A percentile compares a stretch with the other conserved stretches of the same genome.
These are phyloP conservation scores for Heteromyza rotundicornis DNA, from an alignment of 2,888 invertebrate genomes.

Conservation along the genomic window DNA sequence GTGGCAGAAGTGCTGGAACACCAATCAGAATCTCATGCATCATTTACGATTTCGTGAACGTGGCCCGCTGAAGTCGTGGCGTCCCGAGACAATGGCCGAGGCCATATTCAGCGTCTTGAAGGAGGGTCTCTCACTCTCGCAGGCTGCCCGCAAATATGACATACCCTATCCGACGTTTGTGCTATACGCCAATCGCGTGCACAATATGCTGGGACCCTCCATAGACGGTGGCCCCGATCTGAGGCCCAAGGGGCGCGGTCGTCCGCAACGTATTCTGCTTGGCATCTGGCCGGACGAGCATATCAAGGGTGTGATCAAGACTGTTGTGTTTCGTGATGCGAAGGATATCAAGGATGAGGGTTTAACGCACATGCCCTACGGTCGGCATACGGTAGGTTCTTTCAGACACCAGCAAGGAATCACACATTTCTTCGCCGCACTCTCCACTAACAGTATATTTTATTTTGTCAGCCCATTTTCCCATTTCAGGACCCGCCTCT, in stretches of 20 bases:
- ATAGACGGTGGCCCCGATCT: conserved; percentile 90
- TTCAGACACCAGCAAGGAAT: conserved; percentile 29
- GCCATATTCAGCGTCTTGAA: conserved; percentile 92
- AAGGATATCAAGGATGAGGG: conserved; percentile 79
- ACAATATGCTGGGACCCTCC: conserved; percentile 92
- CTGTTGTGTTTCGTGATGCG: conserved; percentile 89
- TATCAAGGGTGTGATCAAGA: conserved; percentile 89
- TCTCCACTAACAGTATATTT: conserved; percentile 34
- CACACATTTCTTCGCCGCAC: no score
- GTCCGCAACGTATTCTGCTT: conserved; percentile 87
- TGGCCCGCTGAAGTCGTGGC: conserved; percentile 91
- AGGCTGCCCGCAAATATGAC: conserved; percentile 92
- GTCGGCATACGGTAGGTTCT: conserved; percentile 68
- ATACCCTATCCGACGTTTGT: conserved; percentile 95
- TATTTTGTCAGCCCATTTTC: conserved; percentile 63
- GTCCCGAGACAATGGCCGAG: conserved; percentile 94
- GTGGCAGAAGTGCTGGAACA: conserved; percentile 97
- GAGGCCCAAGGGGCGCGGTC: conserved; percentile 87
- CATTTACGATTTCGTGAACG: conserved; percentile 90
- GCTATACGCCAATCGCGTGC: conserved; percentile 88
- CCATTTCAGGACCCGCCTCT: conserved; percentile 69
- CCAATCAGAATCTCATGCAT: conserved; percentile 88
- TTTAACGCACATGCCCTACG: conserved; percentile 64
- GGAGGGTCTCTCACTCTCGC: conserved; percentile 86
- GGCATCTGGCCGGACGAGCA: conserved; percentile 95